Conservation (phyloP, 1,140 invertebrate species). For the Trialeurodes vaporariorum region DNA sequence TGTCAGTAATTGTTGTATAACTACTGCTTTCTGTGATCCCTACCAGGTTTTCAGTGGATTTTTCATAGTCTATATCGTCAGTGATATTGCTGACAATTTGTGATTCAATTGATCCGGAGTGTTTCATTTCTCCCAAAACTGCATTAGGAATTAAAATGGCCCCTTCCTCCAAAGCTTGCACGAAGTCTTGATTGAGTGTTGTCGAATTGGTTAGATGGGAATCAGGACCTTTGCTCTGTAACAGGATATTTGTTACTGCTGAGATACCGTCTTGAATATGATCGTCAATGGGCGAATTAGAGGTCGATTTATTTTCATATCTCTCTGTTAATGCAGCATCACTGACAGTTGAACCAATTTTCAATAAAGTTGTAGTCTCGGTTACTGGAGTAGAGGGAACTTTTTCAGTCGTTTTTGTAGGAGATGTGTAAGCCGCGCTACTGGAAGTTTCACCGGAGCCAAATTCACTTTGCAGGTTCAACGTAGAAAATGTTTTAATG, state of each 20-base stretch:
- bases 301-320: background rate
- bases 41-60: background rate
- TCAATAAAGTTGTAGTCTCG: slow-evolving; percentile 2
- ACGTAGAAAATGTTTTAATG: background rate
- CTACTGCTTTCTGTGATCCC: background rate
- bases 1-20: background rate
- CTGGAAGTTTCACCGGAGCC: background rate
- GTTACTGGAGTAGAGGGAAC: slow-evolving; percentile 6
- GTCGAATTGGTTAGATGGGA: slow-evolving; percentile 3
- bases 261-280: slow-evolving; percentile 24
- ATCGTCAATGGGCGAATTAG: slow-evolving; percentile 7
- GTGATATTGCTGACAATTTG: background rate
- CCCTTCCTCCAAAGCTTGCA: background rate
- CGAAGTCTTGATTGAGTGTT: background rate
- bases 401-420: background rate
- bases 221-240: slow-evolving; percentile 9
- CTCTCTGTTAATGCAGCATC: background rate
- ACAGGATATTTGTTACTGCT: slow-evolving; percentile 25
- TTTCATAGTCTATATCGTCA: background rate
- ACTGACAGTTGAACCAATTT: slow-evolving; percentile 1
- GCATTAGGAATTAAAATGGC: background rate
- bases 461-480: background rate
- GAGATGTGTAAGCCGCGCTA: background rate
- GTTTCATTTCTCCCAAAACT: background rate
- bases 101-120: background rate